These are phyloP conservation scores for Diorhabda sublineata DNA, from an alignment of 1,140 invertebrate species.

Conservation along the genomic window DNA sequence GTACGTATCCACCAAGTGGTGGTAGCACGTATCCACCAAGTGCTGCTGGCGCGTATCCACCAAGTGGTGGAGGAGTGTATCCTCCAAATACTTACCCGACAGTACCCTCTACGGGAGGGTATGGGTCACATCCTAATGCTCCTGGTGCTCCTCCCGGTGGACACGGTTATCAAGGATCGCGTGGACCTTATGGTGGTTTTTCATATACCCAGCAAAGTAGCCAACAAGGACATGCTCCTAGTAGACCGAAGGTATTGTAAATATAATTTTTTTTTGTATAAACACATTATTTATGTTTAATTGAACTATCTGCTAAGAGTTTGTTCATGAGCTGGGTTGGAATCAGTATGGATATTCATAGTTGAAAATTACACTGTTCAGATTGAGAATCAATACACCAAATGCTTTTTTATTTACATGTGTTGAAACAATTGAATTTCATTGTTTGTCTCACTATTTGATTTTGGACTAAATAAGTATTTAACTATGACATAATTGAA, in stretches of 20 bases:
- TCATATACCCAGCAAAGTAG: constrained; percentile 19
- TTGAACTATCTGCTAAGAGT: no score
- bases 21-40: constrained; percentile 19
- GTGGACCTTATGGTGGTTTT: constrained; percentile 26
- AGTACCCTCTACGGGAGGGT: constrained; percentile 18
- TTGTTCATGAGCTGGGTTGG: no score
- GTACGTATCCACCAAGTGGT: constrained; percentile 7
- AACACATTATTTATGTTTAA: no score
- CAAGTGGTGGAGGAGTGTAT: constrained; percentile 9
- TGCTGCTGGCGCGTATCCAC: constrained; percentile 24
- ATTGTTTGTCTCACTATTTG: no score
- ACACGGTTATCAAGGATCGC: constrained; percentile 19
- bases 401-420: no score
- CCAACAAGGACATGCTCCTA: constrained; percentile 16
- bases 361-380: no score
- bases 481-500: no score
- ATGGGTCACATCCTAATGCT: constrained; percentile 25
- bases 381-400: no score
- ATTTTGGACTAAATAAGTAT: no score
- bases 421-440: no score
- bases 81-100: constrained; percentile 1
- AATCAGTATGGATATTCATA: no score
- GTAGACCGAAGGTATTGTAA: not conserved
- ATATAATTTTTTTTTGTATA: no score
- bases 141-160: constrained; percentile 14